These are phyloP conservation scores for Dynastes hyllus DNA, from an alignment of 2,888 invertebrate genomes.

Conservation along the genomic window DNA sequence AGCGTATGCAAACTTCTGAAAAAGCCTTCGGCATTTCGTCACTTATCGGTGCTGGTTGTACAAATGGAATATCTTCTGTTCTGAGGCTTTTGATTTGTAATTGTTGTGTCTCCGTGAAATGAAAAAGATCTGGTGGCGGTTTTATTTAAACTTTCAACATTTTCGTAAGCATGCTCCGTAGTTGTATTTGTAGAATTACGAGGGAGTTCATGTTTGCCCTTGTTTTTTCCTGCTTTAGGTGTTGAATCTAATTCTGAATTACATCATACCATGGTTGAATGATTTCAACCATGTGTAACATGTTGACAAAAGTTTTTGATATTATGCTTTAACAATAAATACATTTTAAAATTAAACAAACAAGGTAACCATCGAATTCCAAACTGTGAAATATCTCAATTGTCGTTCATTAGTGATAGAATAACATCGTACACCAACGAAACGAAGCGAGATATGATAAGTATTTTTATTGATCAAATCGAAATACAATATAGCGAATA, in stretches of 20 bases:
- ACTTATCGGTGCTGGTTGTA: slow-evolving; percentile 63
- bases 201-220: slow-evolving; percentile 66
- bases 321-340: no score
- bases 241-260: slow-evolving; percentile 54
- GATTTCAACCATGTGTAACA: no score
- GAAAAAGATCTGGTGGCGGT: slow-evolving; percentile 56
- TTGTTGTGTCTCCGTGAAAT: slow-evolving; percentile 53
- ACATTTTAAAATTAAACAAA: no score
- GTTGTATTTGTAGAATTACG: background rate
- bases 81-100: slow-evolving; percentile 36
- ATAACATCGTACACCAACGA: no score
- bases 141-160: slow-evolving; percentile 43
- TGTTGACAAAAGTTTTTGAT: no score
- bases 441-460: no score
- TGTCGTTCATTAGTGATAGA: no score
- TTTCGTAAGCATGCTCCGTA: slow-evolving; percentile 10
- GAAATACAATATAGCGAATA: no score
- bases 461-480: no score
- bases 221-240: slow-evolving; percentile 74
- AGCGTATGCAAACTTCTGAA: slow-evolving; percentile 73
- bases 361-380: no score
- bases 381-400: no score
- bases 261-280: no score
- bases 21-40: slow-evolving; percentile 69
- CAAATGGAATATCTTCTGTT: slow-evolving; percentile 53